These are phyloP conservation scores for Neoitamus cyanurus DNA, from an alignment of 2,888 invertebrate genomes.

Conservation along the genomic window DNA sequence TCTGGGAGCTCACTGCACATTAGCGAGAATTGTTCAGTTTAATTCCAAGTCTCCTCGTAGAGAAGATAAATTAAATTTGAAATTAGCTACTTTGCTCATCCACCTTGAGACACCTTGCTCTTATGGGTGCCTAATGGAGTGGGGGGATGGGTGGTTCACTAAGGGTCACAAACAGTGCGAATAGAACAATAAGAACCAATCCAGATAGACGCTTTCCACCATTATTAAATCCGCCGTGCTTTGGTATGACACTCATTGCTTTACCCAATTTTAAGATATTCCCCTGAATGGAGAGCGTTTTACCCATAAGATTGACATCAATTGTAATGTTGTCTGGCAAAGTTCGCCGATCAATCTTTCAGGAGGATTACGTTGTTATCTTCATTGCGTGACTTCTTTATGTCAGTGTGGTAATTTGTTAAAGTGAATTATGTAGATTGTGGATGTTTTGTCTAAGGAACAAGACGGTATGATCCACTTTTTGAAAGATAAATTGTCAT, in stretches of 20 bases:
- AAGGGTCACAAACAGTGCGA: background rate
- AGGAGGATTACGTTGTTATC: slow-evolving; percentile 13
- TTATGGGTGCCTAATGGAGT: background rate
- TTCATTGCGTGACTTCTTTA: slow-evolving; percentile 38
- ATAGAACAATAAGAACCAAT: background rate
- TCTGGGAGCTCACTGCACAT: background rate
- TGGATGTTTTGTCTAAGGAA: slow-evolving; percentile 10
- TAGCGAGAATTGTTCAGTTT: background rate
- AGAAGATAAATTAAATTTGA: background rate
- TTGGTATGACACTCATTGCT: background rate
- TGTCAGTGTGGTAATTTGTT: slow-evolving; percentile 30
- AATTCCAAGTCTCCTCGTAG: background rate
- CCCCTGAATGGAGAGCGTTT: background rate
- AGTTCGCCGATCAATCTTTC: slow-evolving; percentile 27
- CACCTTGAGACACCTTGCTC: background rate
- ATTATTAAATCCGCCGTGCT: background rate
- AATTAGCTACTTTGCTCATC: background rate
- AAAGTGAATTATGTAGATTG: slow-evolving; percentile 39
- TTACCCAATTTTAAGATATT: background rate
- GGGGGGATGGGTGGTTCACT: background rate
- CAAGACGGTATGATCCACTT: background rate
- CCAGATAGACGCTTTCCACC: background rate
- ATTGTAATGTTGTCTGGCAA: slow-evolving; percentile 15
- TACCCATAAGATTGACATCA: slow-evolving; percentile 13
- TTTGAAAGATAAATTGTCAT: background rate